Evolutionary conservation across 2,797 vertebrate genomes (phyloP).

Genomic region (Numenius phaeopus): DNA sequence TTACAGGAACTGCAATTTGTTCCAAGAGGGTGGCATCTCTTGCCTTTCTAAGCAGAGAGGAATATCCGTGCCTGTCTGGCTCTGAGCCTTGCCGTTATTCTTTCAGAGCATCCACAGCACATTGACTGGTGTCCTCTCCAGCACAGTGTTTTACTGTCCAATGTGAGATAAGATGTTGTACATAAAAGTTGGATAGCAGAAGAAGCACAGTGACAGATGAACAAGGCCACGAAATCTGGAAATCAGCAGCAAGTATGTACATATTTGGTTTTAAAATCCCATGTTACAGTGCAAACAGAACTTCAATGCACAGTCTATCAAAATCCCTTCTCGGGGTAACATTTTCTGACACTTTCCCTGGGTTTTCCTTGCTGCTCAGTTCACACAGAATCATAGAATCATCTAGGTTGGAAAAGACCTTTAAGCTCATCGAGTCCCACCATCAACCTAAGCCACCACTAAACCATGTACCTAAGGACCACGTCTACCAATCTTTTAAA

Average conservation of each 20-base stretch:
- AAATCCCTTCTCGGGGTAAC: not conserved
- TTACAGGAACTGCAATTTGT: not conserved
- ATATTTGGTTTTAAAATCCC: not conserved
- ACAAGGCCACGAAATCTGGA: not conserved
- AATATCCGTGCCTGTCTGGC: not conserved
- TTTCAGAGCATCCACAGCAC: not conserved
- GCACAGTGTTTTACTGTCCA: not conserved
- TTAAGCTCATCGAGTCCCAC: not conserved
- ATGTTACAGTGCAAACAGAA: not conserved
- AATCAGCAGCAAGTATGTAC: fast-evolving
- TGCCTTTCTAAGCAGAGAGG: not conserved
- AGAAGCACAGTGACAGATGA: fast-evolving
- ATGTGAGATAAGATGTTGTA: fast-evolving
- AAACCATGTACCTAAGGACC: not conserved
- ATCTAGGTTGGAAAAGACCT: not conserved
- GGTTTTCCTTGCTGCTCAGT: not conserved
- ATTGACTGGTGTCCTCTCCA: not conserved
- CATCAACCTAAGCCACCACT: not conserved
- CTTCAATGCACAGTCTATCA: fast-evolving
- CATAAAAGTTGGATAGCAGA: not conserved
- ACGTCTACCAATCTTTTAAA: not conserved
- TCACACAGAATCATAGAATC: not conserved
- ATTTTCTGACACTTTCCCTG: not conserved
- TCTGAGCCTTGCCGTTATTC: not conserved
- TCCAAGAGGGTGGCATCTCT: not conserved